Conservation (phyloP, 2,797 vertebrate species). For the Eulemur mongoz region DNA sequence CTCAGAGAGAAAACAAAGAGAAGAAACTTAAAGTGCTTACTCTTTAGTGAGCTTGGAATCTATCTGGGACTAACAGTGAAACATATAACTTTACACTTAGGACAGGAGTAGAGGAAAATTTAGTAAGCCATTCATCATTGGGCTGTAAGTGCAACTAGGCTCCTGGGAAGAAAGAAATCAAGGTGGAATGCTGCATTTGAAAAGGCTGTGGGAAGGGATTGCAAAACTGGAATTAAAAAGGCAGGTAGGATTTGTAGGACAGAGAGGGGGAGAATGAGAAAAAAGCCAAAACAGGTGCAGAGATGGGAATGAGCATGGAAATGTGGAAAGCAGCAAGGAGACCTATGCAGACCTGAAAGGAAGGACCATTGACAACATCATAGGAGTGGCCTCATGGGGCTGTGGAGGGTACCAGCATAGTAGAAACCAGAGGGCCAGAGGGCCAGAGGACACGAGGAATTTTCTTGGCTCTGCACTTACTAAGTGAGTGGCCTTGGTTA, state of each 20-base stretch:
- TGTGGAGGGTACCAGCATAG: neutral
- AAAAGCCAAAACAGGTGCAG: neutral
- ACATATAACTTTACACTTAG: neutral
- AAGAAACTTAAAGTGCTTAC: neutral
- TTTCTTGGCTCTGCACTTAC: neutral
- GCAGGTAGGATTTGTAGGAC: neutral
- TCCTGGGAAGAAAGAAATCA: neutral
- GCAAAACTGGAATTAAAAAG: neutral
- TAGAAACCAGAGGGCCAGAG: neutral
- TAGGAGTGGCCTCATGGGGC: neutral
- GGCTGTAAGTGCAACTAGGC: neutral
- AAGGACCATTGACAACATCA: neutral
- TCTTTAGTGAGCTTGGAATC: neutral
- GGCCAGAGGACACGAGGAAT: neutral
- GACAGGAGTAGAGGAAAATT: neutral
- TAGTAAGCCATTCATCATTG: neutral
- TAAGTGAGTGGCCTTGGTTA: neutral
- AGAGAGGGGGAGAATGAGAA: neutral
- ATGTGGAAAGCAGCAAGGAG: neutral
- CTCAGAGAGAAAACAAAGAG: neutral
- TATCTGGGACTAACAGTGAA: neutral
- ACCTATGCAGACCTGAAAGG: neutral
- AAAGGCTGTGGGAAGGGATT: neutral
- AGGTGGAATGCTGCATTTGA: neutral
- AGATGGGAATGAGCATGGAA: neutral